Base-by-base conservation (phyloP, 2,113 vertebrate species). In the Paramormyrops kingsleyae region DNA sequence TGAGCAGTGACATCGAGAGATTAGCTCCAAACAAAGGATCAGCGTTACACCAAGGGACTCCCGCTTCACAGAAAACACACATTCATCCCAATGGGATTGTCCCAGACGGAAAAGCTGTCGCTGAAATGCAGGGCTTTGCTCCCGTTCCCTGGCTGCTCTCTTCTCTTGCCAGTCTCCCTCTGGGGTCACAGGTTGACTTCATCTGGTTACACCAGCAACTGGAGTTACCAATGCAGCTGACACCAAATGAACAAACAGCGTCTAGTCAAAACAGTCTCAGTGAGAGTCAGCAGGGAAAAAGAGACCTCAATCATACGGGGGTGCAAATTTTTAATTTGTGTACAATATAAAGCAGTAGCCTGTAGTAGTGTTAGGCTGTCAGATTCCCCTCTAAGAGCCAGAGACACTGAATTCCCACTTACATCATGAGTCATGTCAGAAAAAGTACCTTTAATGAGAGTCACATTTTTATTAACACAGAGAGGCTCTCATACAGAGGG, bases 101-200 rank as follows among this genome's bases (percentile, higher is more conserved):
- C 83, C 19, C 74, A 56, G 52, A 46, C 17, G 2, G 19, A 52
- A 89, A 88, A 88, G n/a, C 13, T 83, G 74, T 44, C 46, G 84
- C 89, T 47, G 24, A 31, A 89, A 62, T 13, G 49, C n/a, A 44
- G 31, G 83, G 42, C 10, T 83, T 88, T 90, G 70, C 62, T 74
- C 12, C 70, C 5, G 24, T 89, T 62, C 86, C 31, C 49, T 53
- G 35, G 49, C 47, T 86, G 90, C 50, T 56, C 87, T 88, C 49
- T 90, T 31, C 49, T 84, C 35, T 27, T 77, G 4, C 66, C 83
- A 84, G 83, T 44, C 52, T 27, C 62, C 62, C 84, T 56, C 39
- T 35, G 84, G 46, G 84, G 12, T 4, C 24, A 4, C 5, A 90
- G 44, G 85, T 17, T 44, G 35, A 31, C 35, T 86, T 87, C 62